A percentile compares a stretch with the other conserved stretches of the same genome.
phyloP scores from a whole-genome alignment of 2,797 vertebrate genomes.

The Limosa lapponica region DNA sequence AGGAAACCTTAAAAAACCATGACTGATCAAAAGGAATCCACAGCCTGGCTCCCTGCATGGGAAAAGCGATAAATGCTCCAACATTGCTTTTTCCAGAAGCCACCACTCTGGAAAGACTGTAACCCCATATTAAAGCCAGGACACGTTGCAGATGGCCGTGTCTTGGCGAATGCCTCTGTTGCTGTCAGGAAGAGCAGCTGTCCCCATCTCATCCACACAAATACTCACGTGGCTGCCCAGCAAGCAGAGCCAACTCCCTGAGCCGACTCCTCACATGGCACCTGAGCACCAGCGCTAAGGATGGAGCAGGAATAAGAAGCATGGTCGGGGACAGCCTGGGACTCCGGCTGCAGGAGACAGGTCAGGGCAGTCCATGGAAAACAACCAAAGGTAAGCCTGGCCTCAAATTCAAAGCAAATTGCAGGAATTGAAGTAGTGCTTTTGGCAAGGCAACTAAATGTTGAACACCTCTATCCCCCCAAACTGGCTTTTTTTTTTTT shows the following conservation, averaged over 20 bases:
- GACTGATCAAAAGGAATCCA: not conserved
- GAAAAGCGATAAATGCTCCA: not conserved
- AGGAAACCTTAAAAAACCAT: not conserved
- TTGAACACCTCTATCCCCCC: not conserved
- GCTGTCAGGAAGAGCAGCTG: not conserved
- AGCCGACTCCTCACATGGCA: not conserved
- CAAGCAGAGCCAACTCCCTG: not conserved
- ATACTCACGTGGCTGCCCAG: not conserved
- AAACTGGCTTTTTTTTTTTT: not conserved
- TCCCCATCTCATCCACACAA: not conserved
- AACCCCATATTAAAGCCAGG: not conserved
- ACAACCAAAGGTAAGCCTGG: not conserved
- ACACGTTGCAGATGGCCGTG: accelerated
- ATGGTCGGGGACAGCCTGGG: not conserved
- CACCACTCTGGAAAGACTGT: not conserved
- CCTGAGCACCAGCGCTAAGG: not conserved
- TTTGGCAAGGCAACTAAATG: not conserved
- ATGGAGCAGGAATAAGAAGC: not conserved
- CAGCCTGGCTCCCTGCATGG: not conserved
- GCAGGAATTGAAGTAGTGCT: not conserved
- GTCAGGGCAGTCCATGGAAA: not conserved
- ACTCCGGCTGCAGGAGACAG: accelerated
- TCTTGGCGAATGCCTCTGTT: not conserved
- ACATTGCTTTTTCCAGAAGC: not conserved
- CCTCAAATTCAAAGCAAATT: not conserved